Conservation (phyloP, 2,888 invertebrate species). For the Drosophila cracens region DNA sequence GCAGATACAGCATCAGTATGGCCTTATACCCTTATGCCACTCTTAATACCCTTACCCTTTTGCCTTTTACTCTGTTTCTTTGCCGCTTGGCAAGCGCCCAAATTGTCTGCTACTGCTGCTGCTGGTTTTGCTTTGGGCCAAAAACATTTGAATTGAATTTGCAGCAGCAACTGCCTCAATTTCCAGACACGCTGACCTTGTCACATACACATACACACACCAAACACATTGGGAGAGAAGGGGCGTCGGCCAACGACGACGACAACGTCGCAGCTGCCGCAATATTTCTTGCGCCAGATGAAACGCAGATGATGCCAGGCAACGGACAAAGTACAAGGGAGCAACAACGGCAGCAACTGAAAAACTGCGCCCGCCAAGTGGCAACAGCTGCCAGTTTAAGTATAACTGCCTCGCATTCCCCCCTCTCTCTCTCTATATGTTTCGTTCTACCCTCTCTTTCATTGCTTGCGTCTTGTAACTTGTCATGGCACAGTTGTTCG, state of each 20-base stretch:
- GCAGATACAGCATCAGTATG: slow-evolving; percentile 54
- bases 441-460: background rate
- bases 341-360: slow-evolving; percentile 45
- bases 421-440: background rate
- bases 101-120: slow-evolving; percentile 64
- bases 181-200: slow-evolving; percentile 78
- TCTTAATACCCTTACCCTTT: slow-evolving; percentile 11
- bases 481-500: slow-evolving; percentile 78
- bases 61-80: slow-evolving; percentile 1
- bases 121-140: slow-evolving; percentile 47
- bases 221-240: slow-evolving; percentile 16
- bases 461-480: slow-evolving; percentile 59
- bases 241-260: slow-evolving; percentile 52
- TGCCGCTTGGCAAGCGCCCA: slow-evolving; percentile 75
- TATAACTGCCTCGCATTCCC: slow-evolving; percentile 23
- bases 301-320: slow-evolving; percentile 83
- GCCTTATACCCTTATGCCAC: slow-evolving; percentile 16
- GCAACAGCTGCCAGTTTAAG: slow-evolving; percentile 68
- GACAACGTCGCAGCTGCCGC: slow-evolving; percentile 76
- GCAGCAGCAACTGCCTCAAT: slow-evolving; percentile 66
- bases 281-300: slow-evolving; percentile 84
- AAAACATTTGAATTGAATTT: slow-evolving; percentile 78
- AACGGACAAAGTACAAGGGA: slow-evolving; percentile 28
- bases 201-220: slow-evolving; percentile 61
- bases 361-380: slow-evolving; percentile 74